Percentiles rank a stretch among this genome's conserved stretches.
phyloP scores from a whole-genome alignment of 92 coral and sea anemone species.

The Montipora capitata region DNA sequence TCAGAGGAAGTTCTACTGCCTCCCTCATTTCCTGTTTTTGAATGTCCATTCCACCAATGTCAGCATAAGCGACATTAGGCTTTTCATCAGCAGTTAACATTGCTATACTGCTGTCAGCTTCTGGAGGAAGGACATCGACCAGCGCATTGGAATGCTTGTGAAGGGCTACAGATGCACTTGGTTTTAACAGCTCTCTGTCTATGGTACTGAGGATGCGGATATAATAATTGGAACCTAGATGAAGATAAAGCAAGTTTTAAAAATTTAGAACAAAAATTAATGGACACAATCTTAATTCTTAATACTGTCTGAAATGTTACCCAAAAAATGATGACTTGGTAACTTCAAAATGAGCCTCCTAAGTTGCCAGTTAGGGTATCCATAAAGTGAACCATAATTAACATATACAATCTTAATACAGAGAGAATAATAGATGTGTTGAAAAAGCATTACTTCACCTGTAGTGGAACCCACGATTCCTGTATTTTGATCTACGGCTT shows the following conservation, averaged over 20 bases:
- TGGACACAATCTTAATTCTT: no score
- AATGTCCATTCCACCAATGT: constrained; percentile 99
- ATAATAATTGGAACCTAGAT: constrained; percentile 94
- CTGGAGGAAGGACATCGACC: constrained; percentile 98
- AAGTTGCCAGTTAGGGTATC: no score
- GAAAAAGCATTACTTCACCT: constrained; percentile 54
- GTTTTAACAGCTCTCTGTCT: constrained; percentile 96
- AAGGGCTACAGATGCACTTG: constrained; percentile 99
- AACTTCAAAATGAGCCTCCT: no score
- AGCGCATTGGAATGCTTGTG: constrained; percentile 99
- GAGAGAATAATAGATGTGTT: no score
- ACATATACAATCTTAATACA: no score
- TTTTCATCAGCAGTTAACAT: constrained; percentile 97
- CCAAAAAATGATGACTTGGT: no score
- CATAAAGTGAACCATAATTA: no score
- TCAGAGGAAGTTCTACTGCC: constrained; percentile 97
- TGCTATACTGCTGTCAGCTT: constrained; percentile 99
- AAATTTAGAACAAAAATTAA: no score
- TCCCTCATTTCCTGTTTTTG: constrained; percentile 99
- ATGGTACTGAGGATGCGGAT: constrained; percentile 96
- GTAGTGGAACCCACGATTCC: constrained; percentile 99
- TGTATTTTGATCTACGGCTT: constrained; percentile 98
- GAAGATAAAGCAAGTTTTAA: background rate
- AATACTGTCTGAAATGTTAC: no score
- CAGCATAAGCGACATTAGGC: constrained; percentile 92